phyloP scores from a whole-genome alignment of 2,888 invertebrate species.

The Maniola hyperantus region DNA sequence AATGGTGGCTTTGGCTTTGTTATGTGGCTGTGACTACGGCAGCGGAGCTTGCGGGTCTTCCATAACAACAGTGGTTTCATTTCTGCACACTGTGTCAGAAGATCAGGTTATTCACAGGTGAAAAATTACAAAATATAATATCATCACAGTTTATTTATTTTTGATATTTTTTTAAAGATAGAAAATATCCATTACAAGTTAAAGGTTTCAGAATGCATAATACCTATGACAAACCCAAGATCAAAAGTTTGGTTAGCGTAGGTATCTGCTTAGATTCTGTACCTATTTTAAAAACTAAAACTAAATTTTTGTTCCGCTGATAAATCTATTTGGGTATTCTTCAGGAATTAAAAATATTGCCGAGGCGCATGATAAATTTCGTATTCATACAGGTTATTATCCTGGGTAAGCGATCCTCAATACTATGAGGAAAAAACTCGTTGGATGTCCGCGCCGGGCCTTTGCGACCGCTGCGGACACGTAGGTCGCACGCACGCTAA shows the following conservation, averaged over 20 bases:
- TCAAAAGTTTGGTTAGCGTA: too few species aligned
- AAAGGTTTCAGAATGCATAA: too few species aligned
- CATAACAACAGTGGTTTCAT: slow-evolving; percentile 84
- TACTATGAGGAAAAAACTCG: slow-evolving; percentile 81
- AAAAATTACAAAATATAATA: neutral
- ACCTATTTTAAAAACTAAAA: neutral
- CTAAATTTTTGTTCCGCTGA: too few species aligned
- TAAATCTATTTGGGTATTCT: too few species aligned
- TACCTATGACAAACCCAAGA: too few species aligned
- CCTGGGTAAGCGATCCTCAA: slow-evolving; percentile 83
- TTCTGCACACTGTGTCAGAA: slow-evolving; percentile 85
- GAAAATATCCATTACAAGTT: too few species aligned
- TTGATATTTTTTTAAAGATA: neutral
- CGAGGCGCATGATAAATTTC: too few species aligned
- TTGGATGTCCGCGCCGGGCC: slow-evolving; percentile 81
- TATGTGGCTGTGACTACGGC: slow-evolving; percentile 95
- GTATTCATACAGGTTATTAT: slow-evolving; percentile 74
- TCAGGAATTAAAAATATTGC: too few species aligned
- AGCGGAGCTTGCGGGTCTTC: slow-evolving; percentile 90
- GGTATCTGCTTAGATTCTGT: too few species aligned
- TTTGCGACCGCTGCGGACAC: slow-evolving; percentile 89
- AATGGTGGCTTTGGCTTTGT: slow-evolving; percentile 91
- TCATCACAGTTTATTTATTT: neutral
- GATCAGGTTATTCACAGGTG: slow-evolving; percentile 85
- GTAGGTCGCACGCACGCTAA: slow-evolving; percentile 85